A percentile compares a stretch with the other conserved stretches of the same genome.
Conservation (phyloP, 2,113 vertebrate genomes). For the Brienomyrus brachyistius region DNA sequence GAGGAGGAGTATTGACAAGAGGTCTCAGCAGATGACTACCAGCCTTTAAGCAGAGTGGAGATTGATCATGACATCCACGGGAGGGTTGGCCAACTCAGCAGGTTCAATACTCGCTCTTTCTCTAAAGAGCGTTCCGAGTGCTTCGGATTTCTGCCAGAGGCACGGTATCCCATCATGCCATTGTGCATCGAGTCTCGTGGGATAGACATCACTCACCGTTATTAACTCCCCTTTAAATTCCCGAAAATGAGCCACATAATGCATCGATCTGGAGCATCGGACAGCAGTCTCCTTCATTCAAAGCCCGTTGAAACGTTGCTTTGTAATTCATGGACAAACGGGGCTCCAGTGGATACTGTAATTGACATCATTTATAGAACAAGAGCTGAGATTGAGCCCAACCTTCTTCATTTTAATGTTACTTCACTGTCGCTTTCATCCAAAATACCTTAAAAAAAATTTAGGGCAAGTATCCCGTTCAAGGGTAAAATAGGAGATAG, state of each 20-base stretch:
- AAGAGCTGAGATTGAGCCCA: neutral
- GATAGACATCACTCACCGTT: neutral
- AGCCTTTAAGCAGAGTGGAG: neutral
- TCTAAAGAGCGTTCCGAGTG: neutral
- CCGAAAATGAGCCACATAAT: neutral
- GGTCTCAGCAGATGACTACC: neutral
- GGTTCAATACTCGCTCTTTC: neutral
- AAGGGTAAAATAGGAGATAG: neutral
- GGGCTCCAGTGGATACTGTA: neutral
- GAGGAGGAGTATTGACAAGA: slow-evolving; percentile 10
- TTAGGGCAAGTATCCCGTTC: neutral
- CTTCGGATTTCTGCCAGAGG: neutral
- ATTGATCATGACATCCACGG: slow-evolving; percentile 12
- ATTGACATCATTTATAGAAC: neutral
- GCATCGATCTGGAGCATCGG: neutral
- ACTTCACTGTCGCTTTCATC: neutral
- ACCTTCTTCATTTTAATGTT: neutral
- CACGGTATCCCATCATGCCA: neutral
- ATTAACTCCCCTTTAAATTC: slow-evolving; percentile 9
- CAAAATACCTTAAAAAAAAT: neutral
- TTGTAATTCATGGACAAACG: slow-evolving; percentile 3
- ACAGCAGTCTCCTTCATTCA: neutral
- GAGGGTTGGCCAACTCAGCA: slow-evolving; percentile 1
- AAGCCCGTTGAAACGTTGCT: neutral
- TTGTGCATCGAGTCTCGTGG: neutral